Conservation (phyloP, 2,888 invertebrate genomes). For the Pyrgus malvae region DNA sequence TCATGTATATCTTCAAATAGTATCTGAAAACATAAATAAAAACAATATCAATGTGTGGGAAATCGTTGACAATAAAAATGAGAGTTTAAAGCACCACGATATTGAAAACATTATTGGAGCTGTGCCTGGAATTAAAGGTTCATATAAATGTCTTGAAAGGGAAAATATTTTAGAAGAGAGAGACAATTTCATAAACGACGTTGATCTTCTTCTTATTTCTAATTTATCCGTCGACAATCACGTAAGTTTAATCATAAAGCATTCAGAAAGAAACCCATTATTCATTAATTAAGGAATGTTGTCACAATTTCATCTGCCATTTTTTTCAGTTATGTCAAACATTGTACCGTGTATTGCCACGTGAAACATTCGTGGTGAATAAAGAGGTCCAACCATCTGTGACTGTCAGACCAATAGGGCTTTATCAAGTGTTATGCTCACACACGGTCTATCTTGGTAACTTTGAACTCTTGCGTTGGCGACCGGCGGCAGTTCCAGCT, state of each 20-base stretch:
- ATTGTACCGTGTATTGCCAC: slow-evolving; percentile 37
- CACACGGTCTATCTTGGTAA: slow-evolving; percentile 26
- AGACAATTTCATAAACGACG: slow-evolving; percentile 33
- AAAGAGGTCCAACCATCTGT: slow-evolving; percentile 32
- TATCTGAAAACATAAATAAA: slow-evolving; percentile 45
- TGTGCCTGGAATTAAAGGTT: slow-evolving; percentile 28
- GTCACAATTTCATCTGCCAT: background rate
- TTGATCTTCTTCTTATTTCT: slow-evolving; percentile 40
- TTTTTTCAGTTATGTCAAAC: slow-evolving; percentile 39
- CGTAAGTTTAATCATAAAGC: slow-evolving; percentile 40
- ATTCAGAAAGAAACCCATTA: too few relatives aligned
- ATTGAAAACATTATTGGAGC: slow-evolving; percentile 26
- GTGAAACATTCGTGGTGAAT: slow-evolving; percentile 43
- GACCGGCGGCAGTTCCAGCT: slow-evolving; percentile 33
- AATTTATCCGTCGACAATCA: slow-evolving; percentile 39
- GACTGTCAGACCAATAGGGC: slow-evolving; percentile 33
- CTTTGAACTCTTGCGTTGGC: slow-evolving; percentile 39
- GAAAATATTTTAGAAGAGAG: slow-evolving; percentile 29
- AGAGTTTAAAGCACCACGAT: slow-evolving; percentile 27
- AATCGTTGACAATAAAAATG: slow-evolving; percentile 30
- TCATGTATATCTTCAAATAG: slow-evolving; percentile 43
- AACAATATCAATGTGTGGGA: slow-evolving; percentile 39
- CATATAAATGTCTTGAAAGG: slow-evolving; percentile 29
- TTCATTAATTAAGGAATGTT: too few relatives aligned
- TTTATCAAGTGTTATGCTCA: slow-evolving; percentile 39